Conservation (phyloP, 1,140 invertebrate species). For the Hesperophylax magnus region DNA sequence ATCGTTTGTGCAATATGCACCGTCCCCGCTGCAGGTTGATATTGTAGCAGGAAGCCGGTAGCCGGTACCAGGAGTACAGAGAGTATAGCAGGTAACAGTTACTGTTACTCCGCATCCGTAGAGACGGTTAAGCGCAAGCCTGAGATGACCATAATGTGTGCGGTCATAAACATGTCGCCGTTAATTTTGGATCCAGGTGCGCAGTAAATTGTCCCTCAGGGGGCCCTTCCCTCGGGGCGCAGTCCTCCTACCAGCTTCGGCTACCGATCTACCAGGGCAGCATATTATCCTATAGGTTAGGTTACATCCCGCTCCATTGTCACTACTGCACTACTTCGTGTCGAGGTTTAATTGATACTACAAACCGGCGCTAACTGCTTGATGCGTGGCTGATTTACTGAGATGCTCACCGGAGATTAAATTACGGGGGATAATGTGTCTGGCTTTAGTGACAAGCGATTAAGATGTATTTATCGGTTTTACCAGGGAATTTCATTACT, state of each 20-base stretch:
- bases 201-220: slow-evolving; percentile 58
- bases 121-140: slow-evolving; percentile 25
- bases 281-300: too few relatives aligned
- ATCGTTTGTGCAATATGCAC: not conserved
- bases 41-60: too few relatives aligned
- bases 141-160: slow-evolving; percentile 59
- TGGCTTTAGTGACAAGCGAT: not conserved
- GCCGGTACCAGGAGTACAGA: not conserved
- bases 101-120: not conserved
- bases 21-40: not conserved
- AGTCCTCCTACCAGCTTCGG: slow-evolving; percentile 1
- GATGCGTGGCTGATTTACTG: slow-evolving; percentile 47
- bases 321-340: slow-evolving; percentile 35
- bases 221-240: slow-evolving; percentile 40
- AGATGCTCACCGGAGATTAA: slow-evolving; percentile 28
- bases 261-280: not conserved
- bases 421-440: slow-evolving; percentile 9
- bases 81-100: not conserved
- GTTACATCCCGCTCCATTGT: too few relatives aligned
- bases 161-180: slow-evolving; percentile 60
- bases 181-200: slow-evolving; percentile 60
- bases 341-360: slow-evolving; percentile 56
- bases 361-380: slow-evolving; percentile 47
- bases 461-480: not conserved
- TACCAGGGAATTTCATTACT: too few relatives aligned